Evolutionary conservation across 2,113 vertebrate species (phyloP).

Genomic region (Tursiops truncatus): DNA sequence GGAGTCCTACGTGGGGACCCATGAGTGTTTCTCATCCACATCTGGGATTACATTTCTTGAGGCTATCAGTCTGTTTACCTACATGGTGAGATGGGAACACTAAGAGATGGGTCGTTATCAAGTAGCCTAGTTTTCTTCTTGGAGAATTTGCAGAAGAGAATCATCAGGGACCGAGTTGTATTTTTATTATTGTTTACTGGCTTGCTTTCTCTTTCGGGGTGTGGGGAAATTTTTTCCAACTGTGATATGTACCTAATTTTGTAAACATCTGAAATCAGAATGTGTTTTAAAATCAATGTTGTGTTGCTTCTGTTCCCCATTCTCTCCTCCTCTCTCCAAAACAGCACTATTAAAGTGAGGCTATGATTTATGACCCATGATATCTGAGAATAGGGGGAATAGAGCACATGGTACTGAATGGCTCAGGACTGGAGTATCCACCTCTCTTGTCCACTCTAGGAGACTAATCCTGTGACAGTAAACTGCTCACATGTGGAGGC

Average conservation of each 20-base stretch:
- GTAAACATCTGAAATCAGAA: background rate
- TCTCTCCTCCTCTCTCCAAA: background rate
- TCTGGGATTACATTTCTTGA: background rate
- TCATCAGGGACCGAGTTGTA: background rate
- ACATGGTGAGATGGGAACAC: background rate
- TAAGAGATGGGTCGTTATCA: background rate
- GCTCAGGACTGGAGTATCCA: background rate
- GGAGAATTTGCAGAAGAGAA: background rate
- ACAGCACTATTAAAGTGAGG: background rate
- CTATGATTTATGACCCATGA: background rate
- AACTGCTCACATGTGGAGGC: background rate
- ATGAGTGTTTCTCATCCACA: background rate
- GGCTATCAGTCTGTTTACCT: background rate
- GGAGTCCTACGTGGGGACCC: background rate
- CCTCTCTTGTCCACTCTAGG: background rate
- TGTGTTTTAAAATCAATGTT: background rate
- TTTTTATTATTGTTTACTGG: background rate
- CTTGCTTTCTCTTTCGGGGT: background rate
- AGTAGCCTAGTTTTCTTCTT: background rate
- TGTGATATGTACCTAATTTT: background rate
- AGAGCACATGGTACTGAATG: rapidly evolving
- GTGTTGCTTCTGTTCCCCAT: background rate
- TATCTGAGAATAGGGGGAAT: background rate
- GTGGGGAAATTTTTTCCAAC: background rate
- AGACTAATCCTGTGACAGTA: background rate